Evolutionary conservation across 2,113 vertebrate species (phyloP), one percentile per base, ranked within the genome.

Genomic region (Dinomys branickii): DNA sequence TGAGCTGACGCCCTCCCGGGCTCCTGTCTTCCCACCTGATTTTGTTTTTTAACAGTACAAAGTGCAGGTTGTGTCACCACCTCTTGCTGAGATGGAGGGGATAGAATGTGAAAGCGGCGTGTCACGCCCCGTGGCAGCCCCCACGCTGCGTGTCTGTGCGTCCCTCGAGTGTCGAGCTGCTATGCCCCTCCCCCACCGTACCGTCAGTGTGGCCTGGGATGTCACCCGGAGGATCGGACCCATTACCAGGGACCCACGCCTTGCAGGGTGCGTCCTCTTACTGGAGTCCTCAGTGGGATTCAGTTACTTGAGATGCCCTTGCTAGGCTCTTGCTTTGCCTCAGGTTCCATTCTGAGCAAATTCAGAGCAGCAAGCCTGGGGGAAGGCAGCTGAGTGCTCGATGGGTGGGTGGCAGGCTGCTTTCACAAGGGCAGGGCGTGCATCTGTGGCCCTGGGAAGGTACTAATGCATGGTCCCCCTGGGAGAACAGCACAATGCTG

Each of bases 231-330:
- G 52, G 33, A 3, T 1, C 12, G 28, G 30, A 24, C 69, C 44
- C 10, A 10, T 38, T 8, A 38, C 56, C 38, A 12, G 11, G 11
- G 12, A 38, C 83, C n/a, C 22, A 54, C 19, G 47, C 24, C 17
- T 33, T 13, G 47, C 0, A 0, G 3, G 3, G 7, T 8, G 38
- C 61, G 1, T 30, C 63, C 52, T n/a, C 35, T 19, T n/a, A 3
- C 41, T n/a, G 80, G 44, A 52, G 50, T 8, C 52, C 0, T 6
- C 59, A 0, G 0, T 50, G 22, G 28, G 22, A n/a, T 44, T 20
- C 2, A 0, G 0, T 38, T 22, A 10, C 7, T 24, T 28, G 28
- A 5, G 30, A 35, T 0, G 3, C 0, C 0, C 30, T 47, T 33
- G n/a, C 14, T 26, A 33, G 67, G 41, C 28, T 30, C 8, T 56